These are phyloP conservation scores for Thamnophis elegans DNA, from an alignment of 2,797 vertebrate species.

Conservation along the genomic window DNA sequence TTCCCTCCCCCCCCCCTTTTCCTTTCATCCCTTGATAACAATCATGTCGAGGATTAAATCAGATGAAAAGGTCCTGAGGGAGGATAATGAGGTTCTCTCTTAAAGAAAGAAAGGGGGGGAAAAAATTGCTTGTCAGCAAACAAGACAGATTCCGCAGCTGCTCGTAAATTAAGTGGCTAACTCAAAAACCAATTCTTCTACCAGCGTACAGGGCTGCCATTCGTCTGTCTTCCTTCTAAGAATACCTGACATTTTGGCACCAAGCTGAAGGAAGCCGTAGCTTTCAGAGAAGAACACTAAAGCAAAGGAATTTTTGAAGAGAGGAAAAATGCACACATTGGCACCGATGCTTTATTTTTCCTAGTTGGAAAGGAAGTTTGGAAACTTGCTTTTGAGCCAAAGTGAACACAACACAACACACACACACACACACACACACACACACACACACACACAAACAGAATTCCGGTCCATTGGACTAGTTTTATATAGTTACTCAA, in stretches of 20 bases:
- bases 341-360: not conserved
- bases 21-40: constrained; percentile 8
- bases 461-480: not conserved
- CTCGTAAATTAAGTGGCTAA: constrained; percentile 4
- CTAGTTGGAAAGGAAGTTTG: too few relatives aligned
- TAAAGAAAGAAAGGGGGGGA: not conserved
- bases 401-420: not conserved
- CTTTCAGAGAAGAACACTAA: not conserved
- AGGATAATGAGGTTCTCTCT: constrained; percentile 27
- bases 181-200: not conserved
- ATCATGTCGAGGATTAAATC: constrained; percentile 11
- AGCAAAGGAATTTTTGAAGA: not conserved
- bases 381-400: not conserved
- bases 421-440: too few relatives aligned
- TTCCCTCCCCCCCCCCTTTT: not conserved
- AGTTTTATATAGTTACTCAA: not conserved
- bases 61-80: constrained; percentile 13
- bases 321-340: not conserved
- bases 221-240: not conserved
- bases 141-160: not conserved
- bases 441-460: not conserved
- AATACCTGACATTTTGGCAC: not conserved
- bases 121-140: constrained; percentile 3
- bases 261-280: not conserved
- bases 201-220: not conserved